Evolutionary conservation across 2,888 invertebrate species (phyloP).

Genomic region (Aspidiotus destructor): DNA sequence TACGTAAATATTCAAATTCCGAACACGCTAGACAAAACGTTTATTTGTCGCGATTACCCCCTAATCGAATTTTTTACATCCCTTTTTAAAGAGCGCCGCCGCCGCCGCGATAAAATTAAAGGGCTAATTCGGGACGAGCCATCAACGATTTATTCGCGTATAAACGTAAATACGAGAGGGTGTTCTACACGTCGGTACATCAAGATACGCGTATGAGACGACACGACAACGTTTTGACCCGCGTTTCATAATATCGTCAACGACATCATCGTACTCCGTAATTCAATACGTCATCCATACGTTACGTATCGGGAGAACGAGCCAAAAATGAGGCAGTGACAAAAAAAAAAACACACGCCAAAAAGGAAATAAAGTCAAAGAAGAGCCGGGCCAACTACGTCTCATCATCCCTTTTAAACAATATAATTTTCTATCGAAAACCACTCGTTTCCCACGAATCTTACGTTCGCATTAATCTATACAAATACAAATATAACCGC

Average conservation of each 20-base stretch:
- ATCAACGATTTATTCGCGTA: conserved; percentile 10
- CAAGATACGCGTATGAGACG: not conserved
- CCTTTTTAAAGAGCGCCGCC: conserved; percentile 11
- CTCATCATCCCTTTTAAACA: not conserved
- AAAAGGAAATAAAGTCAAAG: not conserved
- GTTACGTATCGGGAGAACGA: conserved; percentile 4
- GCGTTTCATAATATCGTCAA: conserved; percentile 12
- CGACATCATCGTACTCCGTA: conserved; percentile 12
- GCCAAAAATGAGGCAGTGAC: conserved; percentile 13
- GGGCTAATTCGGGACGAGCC: conserved; percentile 22
- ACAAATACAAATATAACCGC: conserved; percentile 29
- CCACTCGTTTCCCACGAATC: conserved; percentile 25
- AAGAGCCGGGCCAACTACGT: not conserved
- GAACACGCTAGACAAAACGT: conserved; percentile 9
- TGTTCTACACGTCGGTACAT: no score
- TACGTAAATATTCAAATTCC: conserved; percentile 2
- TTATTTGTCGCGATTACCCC: conserved; percentile 25
- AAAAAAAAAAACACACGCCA: conserved; percentile 6
- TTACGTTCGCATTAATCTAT: conserved; percentile 30
- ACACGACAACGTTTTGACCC: conserved; percentile 23
- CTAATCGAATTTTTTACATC: conserved; percentile 23
- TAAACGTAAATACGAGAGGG: conserved; percentile 18
- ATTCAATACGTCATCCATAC: conserved; percentile 32
- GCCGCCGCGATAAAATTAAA: conserved; percentile 10
- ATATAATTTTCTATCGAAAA: not conserved